These are phyloP conservation scores for Latheticus oryzae DNA, from an alignment of 2,888 invertebrate species.

Conservation along the genomic window DNA sequence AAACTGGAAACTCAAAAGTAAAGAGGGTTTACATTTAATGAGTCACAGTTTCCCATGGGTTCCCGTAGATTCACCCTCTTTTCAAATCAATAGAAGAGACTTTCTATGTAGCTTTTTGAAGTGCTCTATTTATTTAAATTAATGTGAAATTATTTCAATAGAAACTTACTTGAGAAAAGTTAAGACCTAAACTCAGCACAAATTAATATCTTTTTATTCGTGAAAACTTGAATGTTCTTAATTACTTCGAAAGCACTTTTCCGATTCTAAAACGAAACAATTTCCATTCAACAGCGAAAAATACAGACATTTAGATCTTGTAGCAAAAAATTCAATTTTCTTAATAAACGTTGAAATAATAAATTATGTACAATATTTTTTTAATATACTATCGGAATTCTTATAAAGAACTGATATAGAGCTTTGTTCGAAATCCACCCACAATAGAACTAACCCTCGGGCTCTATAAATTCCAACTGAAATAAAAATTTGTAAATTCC, in stretches of 20 bases:
- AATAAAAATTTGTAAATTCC: conserved; percentile 20
- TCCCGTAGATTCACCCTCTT: background rate
- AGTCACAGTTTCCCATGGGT: conserved; percentile 1
- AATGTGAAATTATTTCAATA: conserved; percentile 8
- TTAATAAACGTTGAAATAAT: too few species aligned
- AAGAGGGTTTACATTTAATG: conserved; percentile 10
- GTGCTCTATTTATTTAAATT: background rate
- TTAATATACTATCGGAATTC: too few species aligned
- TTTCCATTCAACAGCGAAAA: too few species aligned
- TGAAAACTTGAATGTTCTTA: conserved; percentile 16
- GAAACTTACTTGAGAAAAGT: conserved; percentile 8
- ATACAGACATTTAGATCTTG: too few species aligned
- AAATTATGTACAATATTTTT: too few species aligned
- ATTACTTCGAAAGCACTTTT: conserved; percentile 25
- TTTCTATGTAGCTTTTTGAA: too few species aligned
- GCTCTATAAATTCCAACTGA: background rate
- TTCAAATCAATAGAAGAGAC: too few species aligned
- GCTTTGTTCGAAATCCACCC: too few species aligned
- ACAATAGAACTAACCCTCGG: too few species aligned
- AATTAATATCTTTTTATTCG: conserved; percentile 22
- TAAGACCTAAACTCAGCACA: conserved; percentile 5
- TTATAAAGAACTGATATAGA: too few species aligned
- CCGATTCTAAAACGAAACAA: conserved; percentile 22
- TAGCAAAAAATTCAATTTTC: too few species aligned
- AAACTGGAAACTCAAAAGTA: conserved; percentile 14